phyloP scores from a whole-genome alignment of 2,888 invertebrate genomes.

The Heteromyza rotundicornis region DNA sequence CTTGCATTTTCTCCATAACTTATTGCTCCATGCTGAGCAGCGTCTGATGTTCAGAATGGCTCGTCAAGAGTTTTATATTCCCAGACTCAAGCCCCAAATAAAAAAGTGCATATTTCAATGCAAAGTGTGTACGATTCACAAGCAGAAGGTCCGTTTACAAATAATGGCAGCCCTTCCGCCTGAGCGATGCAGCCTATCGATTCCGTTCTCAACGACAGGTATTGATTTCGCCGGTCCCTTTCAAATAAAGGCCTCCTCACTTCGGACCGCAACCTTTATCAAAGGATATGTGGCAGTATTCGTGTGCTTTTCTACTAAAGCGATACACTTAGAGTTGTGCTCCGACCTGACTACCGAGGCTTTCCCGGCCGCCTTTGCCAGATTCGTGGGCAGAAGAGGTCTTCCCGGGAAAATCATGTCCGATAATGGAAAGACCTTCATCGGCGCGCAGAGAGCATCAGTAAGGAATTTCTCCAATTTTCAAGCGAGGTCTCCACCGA shows the following conservation, averaged over 20 bases:
- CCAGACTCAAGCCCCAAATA: background rate
- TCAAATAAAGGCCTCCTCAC: background rate
- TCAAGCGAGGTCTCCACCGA: too few species aligned
- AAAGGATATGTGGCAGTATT: slow-evolving; percentile 13
- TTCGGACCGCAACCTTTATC: background rate
- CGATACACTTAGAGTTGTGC: slow-evolving; percentile 17
- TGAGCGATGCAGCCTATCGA: background rate
- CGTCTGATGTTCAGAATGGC: background rate
- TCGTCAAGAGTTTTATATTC: background rate
- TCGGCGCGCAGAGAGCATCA: slow-evolving; percentile 4
- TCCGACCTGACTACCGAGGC: background rate
- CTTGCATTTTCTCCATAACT: background rate
- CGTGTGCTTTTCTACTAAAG: slow-evolving; percentile 1
- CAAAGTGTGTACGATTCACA: too few species aligned
- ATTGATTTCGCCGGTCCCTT: background rate
- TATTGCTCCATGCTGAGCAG: slow-evolving; percentile 6
- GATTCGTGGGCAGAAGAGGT: slow-evolving; percentile 7
- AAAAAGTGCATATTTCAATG: too few species aligned
- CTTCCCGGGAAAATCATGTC: slow-evolving; percentile 13
- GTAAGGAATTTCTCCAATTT: background rate
- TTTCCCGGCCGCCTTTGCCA: background rate
- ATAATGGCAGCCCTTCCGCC: slow-evolving; percentile 6
- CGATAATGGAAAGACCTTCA: slow-evolving; percentile 17
- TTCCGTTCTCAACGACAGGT: background rate
- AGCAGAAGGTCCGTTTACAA: too few species aligned